These are phyloP conservation scores for Caenorhabditis remanei DNA, from an alignment of 1,140 invertebrate genomes.

Conservation along the genomic window DNA sequence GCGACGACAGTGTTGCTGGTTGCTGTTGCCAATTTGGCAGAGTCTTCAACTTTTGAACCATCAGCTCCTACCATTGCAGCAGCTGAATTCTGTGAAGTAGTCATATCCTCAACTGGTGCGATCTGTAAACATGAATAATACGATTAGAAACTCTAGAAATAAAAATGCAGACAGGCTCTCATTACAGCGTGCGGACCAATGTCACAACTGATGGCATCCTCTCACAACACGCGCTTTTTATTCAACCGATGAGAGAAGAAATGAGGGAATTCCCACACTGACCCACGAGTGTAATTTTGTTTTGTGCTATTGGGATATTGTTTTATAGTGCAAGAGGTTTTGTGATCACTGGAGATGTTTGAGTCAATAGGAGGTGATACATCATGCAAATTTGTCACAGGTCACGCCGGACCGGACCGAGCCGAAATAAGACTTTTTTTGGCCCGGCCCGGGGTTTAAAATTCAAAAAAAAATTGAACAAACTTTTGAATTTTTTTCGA, in stretches of 20 bases:
- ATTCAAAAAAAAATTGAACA: no score
- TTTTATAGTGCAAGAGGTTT: background rate
- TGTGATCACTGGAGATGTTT: background rate
- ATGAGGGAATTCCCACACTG: background rate
- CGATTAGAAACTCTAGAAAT: background rate
- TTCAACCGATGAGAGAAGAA: conserved; percentile 15
- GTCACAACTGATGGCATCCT: conserved; percentile 7
- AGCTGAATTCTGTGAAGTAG: background rate
- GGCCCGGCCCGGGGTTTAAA: no score
- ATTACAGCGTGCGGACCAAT: background rate
- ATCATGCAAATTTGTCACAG: no score
- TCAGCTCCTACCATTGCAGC: background rate
- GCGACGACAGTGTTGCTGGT: conserved; percentile 62
- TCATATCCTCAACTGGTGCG: background rate
- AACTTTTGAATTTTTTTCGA: no score
- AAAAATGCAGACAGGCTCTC: conserved; percentile 30
- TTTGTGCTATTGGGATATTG: background rate
- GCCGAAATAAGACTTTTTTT: no score
- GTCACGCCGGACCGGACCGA: no score
- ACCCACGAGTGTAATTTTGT: conserved; percentile 23
- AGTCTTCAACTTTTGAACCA: background rate
- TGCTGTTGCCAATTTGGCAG: conserved; percentile 11
- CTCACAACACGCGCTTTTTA: conserved; percentile 38
- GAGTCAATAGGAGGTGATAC: background rate
- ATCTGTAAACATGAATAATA: background rate